These are phyloP conservation scores for Pheucticus melanocephalus DNA, from an alignment of 2,113 vertebrate species.

Conservation along the genomic window DNA sequence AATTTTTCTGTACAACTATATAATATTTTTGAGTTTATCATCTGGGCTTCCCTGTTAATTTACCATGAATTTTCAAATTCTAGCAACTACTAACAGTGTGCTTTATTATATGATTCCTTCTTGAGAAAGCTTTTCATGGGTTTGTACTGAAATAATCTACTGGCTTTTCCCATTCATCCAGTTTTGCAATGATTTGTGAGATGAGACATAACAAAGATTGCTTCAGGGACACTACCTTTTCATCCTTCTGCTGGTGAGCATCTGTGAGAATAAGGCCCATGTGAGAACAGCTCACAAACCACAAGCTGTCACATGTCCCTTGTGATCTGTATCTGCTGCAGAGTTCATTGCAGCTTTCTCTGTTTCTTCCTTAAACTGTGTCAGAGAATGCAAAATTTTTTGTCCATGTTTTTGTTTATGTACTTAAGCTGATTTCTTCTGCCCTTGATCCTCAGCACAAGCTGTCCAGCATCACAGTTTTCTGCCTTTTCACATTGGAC, in stretches of 20 bases:
- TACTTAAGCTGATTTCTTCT: neutral
- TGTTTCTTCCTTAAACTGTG: neutral
- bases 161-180: neutral
- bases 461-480: rapidly evolving
- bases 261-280: neutral
- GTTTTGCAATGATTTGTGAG: neutral
- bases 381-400: neutral
- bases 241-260: neutral
- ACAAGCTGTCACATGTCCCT: neutral
- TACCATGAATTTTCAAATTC: neutral
- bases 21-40: neutral
- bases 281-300: neutral
- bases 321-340: neutral
- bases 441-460: neutral
- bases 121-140: neutral
- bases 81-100: neutral
- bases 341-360: neutral
- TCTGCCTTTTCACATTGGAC: neutral
- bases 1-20: neutral
- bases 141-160: neutral
- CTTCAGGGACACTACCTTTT: neutral
- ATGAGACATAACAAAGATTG: neutral
- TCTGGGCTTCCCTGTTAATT: neutral
- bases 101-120: neutral
- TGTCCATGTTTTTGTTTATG: neutral